These are phyloP conservation scores for Macrotis lagotis DNA, from an alignment of 2,113 vertebrate genomes.

Conservation along the genomic window DNA sequence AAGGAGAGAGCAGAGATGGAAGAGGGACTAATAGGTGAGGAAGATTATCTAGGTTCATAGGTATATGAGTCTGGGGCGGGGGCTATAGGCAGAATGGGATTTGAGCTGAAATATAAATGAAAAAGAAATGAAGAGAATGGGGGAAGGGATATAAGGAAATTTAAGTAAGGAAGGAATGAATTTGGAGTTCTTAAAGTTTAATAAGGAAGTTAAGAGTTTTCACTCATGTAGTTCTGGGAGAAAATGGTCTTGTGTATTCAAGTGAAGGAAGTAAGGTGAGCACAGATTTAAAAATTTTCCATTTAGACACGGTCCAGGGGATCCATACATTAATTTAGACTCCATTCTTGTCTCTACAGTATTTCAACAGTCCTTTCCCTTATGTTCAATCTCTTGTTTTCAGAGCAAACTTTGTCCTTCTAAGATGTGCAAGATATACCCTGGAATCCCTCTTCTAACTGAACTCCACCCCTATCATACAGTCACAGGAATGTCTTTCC, in stretches of 20 bases:
- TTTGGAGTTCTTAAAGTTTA: constrained; percentile 40
- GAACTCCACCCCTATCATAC: constrained; percentile 23
- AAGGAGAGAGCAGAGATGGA: constrained; percentile 26
- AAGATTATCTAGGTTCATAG: constrained; percentile 41
- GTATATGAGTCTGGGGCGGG: constrained; percentile 49
- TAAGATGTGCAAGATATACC: not conserved
- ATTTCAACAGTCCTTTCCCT: constrained; percentile 17
- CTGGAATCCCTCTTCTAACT: constrained; percentile 57
- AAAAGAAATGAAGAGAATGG: constrained; percentile 12
- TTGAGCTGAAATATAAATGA: constrained; percentile 54
- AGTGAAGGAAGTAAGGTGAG: constrained; percentile 17
- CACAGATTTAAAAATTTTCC: not conserved
- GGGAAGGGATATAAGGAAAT: constrained; percentile 34
- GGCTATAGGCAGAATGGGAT: constrained; percentile 58
- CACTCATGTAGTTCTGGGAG: constrained; percentile 5
- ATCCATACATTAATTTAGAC: constrained; percentile 38
- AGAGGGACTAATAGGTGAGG: constrained; percentile 49
- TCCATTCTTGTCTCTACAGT: constrained; percentile 13
- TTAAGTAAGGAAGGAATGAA: constrained; percentile 1
- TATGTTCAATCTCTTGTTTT: constrained; percentile 39
- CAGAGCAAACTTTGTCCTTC: constrained; percentile 18
- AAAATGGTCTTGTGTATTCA: constrained; percentile 52
- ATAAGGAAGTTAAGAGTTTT: not conserved
- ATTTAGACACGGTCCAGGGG: not conserved
- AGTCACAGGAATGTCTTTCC: not conserved